phyloP scores from a whole-genome alignment of 1,140 invertebrate genomes.

The Ridgeia piscesae region DNA sequence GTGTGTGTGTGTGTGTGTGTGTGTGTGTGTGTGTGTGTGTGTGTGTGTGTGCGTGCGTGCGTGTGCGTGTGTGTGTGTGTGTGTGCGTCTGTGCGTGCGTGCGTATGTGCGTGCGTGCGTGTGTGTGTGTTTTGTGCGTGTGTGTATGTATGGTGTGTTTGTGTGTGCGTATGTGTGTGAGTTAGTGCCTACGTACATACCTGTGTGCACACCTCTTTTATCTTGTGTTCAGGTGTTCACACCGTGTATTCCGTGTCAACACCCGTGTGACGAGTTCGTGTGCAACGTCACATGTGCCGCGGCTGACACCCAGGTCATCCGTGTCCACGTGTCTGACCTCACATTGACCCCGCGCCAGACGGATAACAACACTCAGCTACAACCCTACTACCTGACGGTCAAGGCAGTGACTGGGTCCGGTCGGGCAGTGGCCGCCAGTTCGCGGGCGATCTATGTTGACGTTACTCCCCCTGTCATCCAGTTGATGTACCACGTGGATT shows the following conservation, averaged over 20 bases:
- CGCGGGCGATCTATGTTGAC: neutral
- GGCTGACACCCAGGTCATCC: neutral
- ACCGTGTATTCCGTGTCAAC: conserved; percentile 12
- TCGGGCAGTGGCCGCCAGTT: neutral
- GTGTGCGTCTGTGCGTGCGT: neutral
- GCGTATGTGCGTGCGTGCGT: too few relatives aligned
- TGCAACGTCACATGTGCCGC: neutral
- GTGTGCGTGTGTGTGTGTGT: neutral
- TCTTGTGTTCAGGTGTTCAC: neutral
- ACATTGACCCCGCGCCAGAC: neutral
- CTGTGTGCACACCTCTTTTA: too few relatives aligned
- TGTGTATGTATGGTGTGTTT: too few relatives aligned
- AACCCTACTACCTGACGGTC: neutral
- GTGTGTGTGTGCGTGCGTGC: neutral
- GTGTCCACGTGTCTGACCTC: neutral
- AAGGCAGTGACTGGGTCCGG: conserved; percentile 6
- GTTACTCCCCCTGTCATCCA: neutral
- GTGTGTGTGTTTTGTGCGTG: too few relatives aligned
- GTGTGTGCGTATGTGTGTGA: too few relatives aligned
- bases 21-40: neutral
- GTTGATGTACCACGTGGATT: neutral
- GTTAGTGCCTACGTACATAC: too few relatives aligned
- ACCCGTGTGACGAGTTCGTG: neutral
- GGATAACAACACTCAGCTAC: neutral
- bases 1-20: too few relatives aligned